Evolutionary conservation across 1,140 invertebrate species (phyloP).

Genomic region (Leguminivora glycinivorella): DNA sequence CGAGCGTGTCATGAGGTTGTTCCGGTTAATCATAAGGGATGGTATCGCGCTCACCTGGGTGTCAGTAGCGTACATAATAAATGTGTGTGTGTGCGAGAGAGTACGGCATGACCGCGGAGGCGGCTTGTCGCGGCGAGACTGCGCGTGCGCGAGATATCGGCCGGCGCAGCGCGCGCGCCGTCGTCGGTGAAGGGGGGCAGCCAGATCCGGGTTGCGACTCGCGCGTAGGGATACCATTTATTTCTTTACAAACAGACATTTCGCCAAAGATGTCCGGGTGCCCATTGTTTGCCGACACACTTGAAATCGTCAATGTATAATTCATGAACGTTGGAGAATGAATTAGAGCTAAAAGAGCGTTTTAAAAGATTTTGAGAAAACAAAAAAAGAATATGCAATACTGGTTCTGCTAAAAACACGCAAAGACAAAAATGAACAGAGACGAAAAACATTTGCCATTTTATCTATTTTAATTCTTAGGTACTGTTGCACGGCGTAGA

Average conservation of each 20-base stretch:
- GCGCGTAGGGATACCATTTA: slow-evolving; percentile 64
- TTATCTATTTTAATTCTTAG: not conserved
- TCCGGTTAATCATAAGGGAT: not conserved
- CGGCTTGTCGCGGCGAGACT: slow-evolving; percentile 58
- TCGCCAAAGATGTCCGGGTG: slow-evolving; percentile 28
- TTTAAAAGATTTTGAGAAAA: not conserved
- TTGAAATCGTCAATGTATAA: slow-evolving; percentile 22
- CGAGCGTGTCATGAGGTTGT: slow-evolving; percentile 36
- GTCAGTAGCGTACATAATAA: slow-evolving; percentile 75
- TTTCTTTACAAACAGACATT: slow-evolving; percentile 29
- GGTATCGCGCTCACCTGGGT: slow-evolving; percentile 68
- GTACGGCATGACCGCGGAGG: slow-evolving; percentile 55
- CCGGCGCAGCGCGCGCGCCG: slow-evolving; percentile 54
- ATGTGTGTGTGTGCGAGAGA: slow-evolving; percentile 47
- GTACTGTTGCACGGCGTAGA: not conserved
- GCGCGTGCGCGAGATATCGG: slow-evolving; percentile 49
- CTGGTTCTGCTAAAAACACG: not conserved
- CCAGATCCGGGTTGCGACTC: slow-evolving; percentile 68
- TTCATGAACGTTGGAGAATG: slow-evolving; percentile 18
- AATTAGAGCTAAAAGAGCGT: not conserved
- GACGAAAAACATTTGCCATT: not conserved
- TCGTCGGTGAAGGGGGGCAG: slow-evolving; percentile 72
- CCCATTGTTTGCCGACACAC: slow-evolving; percentile 23
- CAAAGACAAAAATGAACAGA: not conserved
- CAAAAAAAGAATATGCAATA: not conserved